These are phyloP conservation scores for Menura novaehollandiae DNA, from an alignment of 2,113 vertebrate genomes.

Conservation along the genomic window DNA sequence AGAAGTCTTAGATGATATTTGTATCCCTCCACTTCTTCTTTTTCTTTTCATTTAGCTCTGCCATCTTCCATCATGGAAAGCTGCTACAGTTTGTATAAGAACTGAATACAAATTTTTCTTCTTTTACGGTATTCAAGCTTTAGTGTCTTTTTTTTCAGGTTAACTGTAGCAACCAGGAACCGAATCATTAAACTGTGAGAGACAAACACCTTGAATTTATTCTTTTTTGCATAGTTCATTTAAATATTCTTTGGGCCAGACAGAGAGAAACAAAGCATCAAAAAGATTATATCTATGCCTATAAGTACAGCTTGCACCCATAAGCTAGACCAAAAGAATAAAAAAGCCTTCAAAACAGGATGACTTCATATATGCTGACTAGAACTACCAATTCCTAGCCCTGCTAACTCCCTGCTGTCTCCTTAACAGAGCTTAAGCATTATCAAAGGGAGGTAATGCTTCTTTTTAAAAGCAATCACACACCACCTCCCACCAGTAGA, in stretches of 20 bases:
- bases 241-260: not conserved
- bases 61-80: not conserved
- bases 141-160: not conserved
- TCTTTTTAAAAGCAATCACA: not conserved
- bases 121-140: not conserved
- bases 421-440: not conserved
- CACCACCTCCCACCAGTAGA: not conserved
- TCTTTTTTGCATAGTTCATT: not conserved
- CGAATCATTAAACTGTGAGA: not conserved
- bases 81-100: not conserved
- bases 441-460: not conserved
- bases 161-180: not conserved
- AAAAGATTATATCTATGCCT: not conserved
- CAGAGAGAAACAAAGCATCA: not conserved
- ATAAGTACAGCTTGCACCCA: not conserved
- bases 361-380: not conserved
- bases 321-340: not conserved
- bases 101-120: not conserved
- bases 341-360: not conserved
- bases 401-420: not conserved
- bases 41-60: not conserved
- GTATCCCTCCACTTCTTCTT: not conserved
- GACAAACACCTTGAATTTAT: not conserved
- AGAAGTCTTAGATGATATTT: not conserved
- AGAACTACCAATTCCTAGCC: not conserved